Base-by-base conservation (phyloP, 2,888 invertebrate genomes). In the Lucinisca nassula region DNA sequence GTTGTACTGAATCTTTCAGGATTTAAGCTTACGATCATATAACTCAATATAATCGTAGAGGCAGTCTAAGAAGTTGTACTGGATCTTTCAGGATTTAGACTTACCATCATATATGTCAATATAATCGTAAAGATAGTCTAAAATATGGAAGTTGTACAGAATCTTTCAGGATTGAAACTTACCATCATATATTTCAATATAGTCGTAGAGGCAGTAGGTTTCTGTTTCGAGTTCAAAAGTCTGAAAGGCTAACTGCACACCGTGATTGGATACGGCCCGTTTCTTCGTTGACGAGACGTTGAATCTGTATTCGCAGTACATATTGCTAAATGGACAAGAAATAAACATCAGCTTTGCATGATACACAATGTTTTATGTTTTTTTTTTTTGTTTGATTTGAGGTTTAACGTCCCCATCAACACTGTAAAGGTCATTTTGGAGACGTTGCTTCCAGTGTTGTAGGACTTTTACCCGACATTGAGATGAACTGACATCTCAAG, bases 71-170 rank as follows among this genome's bases (percentile, higher is more conserved):
- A n/a, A n/a, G n/a, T n/a, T n/a, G n/a, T n/a, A n/a, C n/a, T n/a
- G n/a, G n/a, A n/a, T n/a, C n/a, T n/a, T n/a, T n/a, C n/a, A n/a
- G n/a, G n/a, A 40, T 10, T 14, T 30, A 70, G 40, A 78, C 82
- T 79, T 58, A 85, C 88, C 82, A 37, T 88, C 88, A 49, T 85
- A 88, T 6, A 88, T 55, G 3, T 55, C 55, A 3, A 85, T 49
- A 24, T 72, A 72, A 55, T 88, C 88, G 37, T 85, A 85, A 1
- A 51, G 80, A 74, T 85, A 88, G 24, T 88, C n/a, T n/a, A n/a
- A n/a, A n/a, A n/a, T n/a, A n/a, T n/a, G n/a, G n/a, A n/a, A n/a
- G n/a, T n/a, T n/a, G n/a, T n/a, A n/a, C n/a, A n/a, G n/a, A n/a
- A n/a, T n/a, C n/a, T n/a, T n/a, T n/a, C n/a, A n/a, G n/a, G n/a